Percentiles rank a stretch among this genome's conserved stretches.
These are phyloP conservation scores for Hedychridium roseum DNA, from an alignment of 2,888 invertebrate species.

Conservation along the genomic window DNA sequence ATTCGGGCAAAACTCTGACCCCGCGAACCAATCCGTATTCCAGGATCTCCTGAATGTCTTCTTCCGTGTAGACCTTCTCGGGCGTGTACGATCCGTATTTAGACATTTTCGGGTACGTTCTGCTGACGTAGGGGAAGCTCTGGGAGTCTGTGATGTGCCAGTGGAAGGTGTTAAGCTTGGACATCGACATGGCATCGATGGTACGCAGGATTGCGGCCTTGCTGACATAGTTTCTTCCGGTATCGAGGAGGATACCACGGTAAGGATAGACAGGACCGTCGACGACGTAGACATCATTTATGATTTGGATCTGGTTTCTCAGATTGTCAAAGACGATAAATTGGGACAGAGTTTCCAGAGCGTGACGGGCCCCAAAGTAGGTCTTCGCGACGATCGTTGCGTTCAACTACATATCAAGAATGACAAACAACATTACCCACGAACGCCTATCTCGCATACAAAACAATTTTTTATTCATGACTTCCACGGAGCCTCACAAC, in stretches of 20 bases:
- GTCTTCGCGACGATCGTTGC: slow-evolving; percentile 68
- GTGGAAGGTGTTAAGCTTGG: slow-evolving; percentile 92
- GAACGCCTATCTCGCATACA: too few species aligned
- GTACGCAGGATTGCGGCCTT: slow-evolving; percentile 77
- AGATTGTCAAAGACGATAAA: slow-evolving; percentile 75
- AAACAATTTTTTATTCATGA: too few species aligned
- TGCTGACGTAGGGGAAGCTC: slow-evolving; percentile 88
- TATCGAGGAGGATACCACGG: slow-evolving; percentile 89
- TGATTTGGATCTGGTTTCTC: slow-evolving; percentile 69
- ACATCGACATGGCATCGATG: slow-evolving; percentile 88
- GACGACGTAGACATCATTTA: slow-evolving; percentile 69
- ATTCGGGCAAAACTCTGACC: slow-evolving; percentile 88
- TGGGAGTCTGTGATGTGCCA: slow-evolving; percentile 96
- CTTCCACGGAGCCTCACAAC: too few species aligned
- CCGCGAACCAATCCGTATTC: slow-evolving; percentile 78
- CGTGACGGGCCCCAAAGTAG: slow-evolving; percentile 76
- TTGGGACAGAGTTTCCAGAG: slow-evolving; percentile 74
- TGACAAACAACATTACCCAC: slow-evolving; percentile 3
- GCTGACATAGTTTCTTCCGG: slow-evolving; percentile 85
- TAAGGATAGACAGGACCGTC: slow-evolving; percentile 89
- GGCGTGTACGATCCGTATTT: slow-evolving; percentile 82
- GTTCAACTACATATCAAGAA: slow-evolving; percentile 57
- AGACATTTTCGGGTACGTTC: slow-evolving; percentile 75
- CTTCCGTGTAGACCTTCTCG: slow-evolving; percentile 69
- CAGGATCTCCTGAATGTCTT: slow-evolving; percentile 67